Conservation (phyloP, 2,797 vertebrate species). For the Dicrostonyx torquatus region DNA sequence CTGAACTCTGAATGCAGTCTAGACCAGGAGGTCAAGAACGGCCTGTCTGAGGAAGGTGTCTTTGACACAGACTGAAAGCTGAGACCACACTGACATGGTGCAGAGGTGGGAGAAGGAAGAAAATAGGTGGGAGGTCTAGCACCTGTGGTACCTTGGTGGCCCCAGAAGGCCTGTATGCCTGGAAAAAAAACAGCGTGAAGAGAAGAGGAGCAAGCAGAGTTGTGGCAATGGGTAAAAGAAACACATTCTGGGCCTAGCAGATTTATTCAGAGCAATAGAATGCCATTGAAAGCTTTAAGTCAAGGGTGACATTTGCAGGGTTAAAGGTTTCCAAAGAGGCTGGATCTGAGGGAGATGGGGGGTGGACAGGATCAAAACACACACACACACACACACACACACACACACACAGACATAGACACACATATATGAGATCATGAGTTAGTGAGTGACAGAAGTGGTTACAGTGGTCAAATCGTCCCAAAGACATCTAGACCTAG, state of each 20-base stretch:
- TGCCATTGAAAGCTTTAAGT: not conserved
- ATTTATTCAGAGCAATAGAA: slow-evolving; percentile 12
- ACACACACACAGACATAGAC: not conserved
- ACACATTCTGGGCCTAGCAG: not conserved
- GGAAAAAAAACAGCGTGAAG: slow-evolving; percentile 16
- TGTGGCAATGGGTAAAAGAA: not conserved
- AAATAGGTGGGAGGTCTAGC: not conserved
- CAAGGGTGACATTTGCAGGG: slow-evolving; percentile 28
- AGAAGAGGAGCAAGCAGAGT: not conserved
- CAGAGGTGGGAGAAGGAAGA: not conserved
- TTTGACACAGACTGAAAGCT: slow-evolving; percentile 6
- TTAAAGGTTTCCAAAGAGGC: not conserved
- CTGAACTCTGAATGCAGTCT: not conserved
- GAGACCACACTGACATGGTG: not conserved
- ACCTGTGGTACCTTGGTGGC: fast-evolving
- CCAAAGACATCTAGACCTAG: not conserved
- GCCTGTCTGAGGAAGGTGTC: not conserved
- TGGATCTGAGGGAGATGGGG: not conserved
- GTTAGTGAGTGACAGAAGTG: not conserved
- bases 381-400: not conserved
- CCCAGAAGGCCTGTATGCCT: not conserved
- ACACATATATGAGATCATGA: not conserved
- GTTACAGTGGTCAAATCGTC: not conserved
- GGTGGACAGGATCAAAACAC: not conserved
- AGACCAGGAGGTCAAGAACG: not conserved